Conservation (phyloP, 2,888 invertebrate species). For the Micropterix aruncella region DNA sequence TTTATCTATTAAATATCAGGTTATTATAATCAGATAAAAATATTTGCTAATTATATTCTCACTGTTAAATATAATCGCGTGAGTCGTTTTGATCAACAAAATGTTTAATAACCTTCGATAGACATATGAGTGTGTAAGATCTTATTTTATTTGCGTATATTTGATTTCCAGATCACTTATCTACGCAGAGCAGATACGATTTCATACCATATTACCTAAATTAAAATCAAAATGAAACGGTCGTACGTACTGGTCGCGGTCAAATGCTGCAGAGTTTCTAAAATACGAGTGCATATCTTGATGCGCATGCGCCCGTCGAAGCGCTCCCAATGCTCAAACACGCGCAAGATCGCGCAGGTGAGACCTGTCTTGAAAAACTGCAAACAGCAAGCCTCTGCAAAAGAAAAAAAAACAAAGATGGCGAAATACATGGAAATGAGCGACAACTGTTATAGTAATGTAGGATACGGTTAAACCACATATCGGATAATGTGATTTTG, state of each 20-base stretch:
- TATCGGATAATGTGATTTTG: too few species aligned
- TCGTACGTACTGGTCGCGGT: constrained; percentile 43
- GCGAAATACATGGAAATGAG: too few species aligned
- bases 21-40: too few species aligned
- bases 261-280: constrained; percentile 44
- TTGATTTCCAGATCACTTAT: background rate
- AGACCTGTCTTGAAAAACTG: constrained; percentile 48
- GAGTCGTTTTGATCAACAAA: too few species aligned
- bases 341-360: constrained; percentile 38
- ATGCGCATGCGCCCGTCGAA: constrained; percentile 47
- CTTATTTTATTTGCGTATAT: background rate
- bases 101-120: too few species aligned
- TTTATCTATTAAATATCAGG: too few species aligned
- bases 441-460: too few species aligned
- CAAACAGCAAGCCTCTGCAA: constrained; percentile 47
- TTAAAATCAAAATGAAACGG: constrained; percentile 1
- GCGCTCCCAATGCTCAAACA: constrained; percentile 50
- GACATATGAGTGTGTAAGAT: too few species aligned
- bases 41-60: too few species aligned
- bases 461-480: too few species aligned
- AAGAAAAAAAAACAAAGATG: too few species aligned
- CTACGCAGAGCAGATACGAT: background rate
- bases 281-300: constrained; percentile 44
- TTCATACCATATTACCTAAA: background rate
- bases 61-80: too few species aligned